Evolutionary conservation across 2,797 vertebrate species (phyloP).

Genomic region (Gymnodraco acuticeps): DNA sequence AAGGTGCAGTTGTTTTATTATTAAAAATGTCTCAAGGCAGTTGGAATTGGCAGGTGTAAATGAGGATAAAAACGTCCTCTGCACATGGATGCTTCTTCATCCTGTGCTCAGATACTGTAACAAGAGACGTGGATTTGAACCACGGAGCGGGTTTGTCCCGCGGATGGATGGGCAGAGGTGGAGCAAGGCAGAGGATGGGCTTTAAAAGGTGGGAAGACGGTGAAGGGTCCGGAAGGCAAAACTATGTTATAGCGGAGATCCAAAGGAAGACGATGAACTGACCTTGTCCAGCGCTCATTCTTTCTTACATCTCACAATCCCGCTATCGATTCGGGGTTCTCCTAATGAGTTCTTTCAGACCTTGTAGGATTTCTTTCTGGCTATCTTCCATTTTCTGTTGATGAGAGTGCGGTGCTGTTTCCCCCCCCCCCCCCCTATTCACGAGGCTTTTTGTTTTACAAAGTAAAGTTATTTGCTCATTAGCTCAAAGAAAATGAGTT

Average conservation of each 20-base stretch:
- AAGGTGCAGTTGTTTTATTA: conserved; percentile 31
- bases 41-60: conserved; percentile 48
- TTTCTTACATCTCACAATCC: conserved; percentile 63
- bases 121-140: conserved; percentile 46
- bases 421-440: conserved; percentile 8
- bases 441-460: conserved; percentile 37
- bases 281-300: conserved; percentile 57
- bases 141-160: conserved; percentile 55
- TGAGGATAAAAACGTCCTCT: conserved; percentile 60
- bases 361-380: conserved; percentile 70
- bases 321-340: conserved; percentile 65
- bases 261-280: conserved; percentile 52
- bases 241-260: conserved; percentile 60
- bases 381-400: conserved; percentile 57
- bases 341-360: conserved; percentile 76
- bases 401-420: conserved; percentile 45
- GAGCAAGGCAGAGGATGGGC: conserved; percentile 17
- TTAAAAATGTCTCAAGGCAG: conserved; percentile 52
- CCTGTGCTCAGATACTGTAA: conserved; percentile 62
- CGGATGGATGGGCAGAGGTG: conserved; percentile 48
- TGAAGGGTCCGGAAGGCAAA: conserved; percentile 67
- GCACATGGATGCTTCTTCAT: conserved; percentile 65
- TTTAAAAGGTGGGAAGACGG: conserved; percentile 49
- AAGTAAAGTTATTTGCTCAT: conserved; percentile 53
- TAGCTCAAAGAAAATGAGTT: conserved; percentile 39